Base-by-base conservation (phyloP, 2,888 invertebrate species). In the Drosophila prolongata region DNA sequence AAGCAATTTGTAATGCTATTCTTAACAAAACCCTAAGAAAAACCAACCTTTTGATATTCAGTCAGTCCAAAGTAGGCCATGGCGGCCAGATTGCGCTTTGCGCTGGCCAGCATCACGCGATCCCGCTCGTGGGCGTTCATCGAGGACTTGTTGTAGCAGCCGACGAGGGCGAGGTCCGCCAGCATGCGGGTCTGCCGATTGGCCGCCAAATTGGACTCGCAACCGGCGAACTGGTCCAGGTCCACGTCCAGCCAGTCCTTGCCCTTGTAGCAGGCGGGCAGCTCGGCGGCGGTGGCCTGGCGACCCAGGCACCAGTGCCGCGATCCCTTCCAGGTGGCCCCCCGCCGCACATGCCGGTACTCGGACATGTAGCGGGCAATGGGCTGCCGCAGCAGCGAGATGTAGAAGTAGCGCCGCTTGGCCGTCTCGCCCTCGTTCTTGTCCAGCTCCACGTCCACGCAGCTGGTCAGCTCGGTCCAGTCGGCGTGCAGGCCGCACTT, bases 1-100 rank as follows among this genome's bases (percentile, higher is more conserved):
- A 10, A 30, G 1, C 30, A 0, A 30, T 30, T n/a, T 46, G 0
- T 40, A 13, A 46, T 9, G 2, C 11, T 3, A 16, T n/a, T 6
- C 0, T 6, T 1, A 1, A 10, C 1, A 2, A 5, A 4, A 2
- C 0, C 1, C 30, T 1, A 19, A 8, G 1, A 9, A 4, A 1
- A 19, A 9, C 53, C 81, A 91, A 96, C 96, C 94, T 96, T 96
- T 93, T 99, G 99, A 93, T 95, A 95, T 93, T 99, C 99, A 8
- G 98, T 98, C 75, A 99, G 94, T 76, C 99, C 99, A 92, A 99
- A 99, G 93, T 98, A 99, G 58, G 99, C 97, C 97, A 99, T 98
- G 53, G 96, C 96, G 72, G 96, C 95, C 65, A 99, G 94, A 93
- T 99, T 99, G 78, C 96, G 95, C 93, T 99, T 99, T 58, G 99